These are phyloP conservation scores for Spea bombifrons DNA, from an alignment of 2,113 vertebrate species.

Conservation along the genomic window DNA sequence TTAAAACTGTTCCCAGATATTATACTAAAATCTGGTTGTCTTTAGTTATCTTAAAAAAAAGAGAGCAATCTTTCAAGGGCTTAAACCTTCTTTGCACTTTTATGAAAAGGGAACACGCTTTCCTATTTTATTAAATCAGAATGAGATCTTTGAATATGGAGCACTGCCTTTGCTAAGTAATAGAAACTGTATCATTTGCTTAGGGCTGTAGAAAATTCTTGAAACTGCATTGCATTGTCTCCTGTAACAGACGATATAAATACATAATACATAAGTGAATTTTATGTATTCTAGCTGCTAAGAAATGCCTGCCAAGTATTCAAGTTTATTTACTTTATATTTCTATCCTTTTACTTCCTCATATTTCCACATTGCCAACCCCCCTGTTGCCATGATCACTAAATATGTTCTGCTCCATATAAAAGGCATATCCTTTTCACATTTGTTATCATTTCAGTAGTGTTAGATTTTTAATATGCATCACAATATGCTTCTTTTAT, in stretches of 20 bases:
- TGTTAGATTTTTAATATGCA: constrained; percentile 30
- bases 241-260: constrained; percentile 17
- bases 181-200: constrained; percentile 28
- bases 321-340: constrained; percentile 22
- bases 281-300: constrained; percentile 9
- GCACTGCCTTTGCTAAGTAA: neutral
- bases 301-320: constrained; percentile 21
- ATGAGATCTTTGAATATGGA: neutral
- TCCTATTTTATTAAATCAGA: constrained; percentile 25
- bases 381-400: constrained; percentile 30
- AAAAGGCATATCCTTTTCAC: constrained; percentile 15
- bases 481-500: constrained; percentile 16
- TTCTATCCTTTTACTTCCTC: constrained; percentile 33
- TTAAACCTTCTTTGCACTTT: no score
- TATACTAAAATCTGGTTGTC: no score
- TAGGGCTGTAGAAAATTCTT: constrained; percentile 32
- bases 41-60: no score
- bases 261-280: constrained; percentile 24
- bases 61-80: no score
- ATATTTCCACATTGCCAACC: constrained; percentile 17
- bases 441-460: neutral
- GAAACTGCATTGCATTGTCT: constrained; percentile 9
- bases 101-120: constrained; percentile 70
- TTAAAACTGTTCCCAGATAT: no score
- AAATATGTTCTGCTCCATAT: constrained; percentile 1